Percentiles rank a stretch among this genome's conserved stretches.
phyloP scores from a whole-genome alignment of 2,888 invertebrate species.

The Morinoia aosen region DNA sequence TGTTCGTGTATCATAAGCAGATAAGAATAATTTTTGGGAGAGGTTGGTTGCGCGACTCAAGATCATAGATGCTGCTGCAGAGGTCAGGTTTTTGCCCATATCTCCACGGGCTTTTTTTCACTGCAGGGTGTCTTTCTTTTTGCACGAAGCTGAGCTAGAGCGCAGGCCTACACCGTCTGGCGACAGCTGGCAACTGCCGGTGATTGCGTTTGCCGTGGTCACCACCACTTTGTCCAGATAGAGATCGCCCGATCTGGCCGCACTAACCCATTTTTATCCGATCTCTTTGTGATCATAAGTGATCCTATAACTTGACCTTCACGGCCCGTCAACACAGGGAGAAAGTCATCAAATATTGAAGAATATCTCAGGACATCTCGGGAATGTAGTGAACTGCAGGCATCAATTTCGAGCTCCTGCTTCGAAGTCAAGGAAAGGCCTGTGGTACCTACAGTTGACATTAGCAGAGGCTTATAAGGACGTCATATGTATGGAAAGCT shows the following conservation, averaged over 20 bases:
- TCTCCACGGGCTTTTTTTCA: constrained; percentile 36
- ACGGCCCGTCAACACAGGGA: neutral
- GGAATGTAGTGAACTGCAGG: no score
- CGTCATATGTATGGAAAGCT: no score
- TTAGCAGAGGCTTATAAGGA: no score
- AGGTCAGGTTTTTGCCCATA: constrained; percentile 49
- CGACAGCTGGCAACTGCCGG: constrained; percentile 14
- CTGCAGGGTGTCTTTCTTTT: constrained; percentile 45
- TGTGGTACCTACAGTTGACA: no score
- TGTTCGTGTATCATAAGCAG: neutral
- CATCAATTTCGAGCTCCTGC: no score
- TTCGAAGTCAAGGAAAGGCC: no score
- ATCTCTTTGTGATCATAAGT: neutral
- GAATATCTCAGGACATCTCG: neutral
- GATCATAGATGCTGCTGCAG: constrained; percentile 50
- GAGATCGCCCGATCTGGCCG: neutral
- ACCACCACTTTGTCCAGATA: neutral
- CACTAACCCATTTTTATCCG: neutral
- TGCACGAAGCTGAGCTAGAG: neutral
- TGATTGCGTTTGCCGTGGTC: neutral
- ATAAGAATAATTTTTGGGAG: neutral
- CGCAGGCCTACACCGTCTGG: neutral
- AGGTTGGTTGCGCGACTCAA: constrained; percentile 42
- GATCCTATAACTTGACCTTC: neutral
- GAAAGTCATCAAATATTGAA: neutral